A percentile compares a stretch with the other conserved stretches of the same genome.
Conservation (phyloP, 1,140 invertebrate species). For the Metopolophium dirhodum region DNA sequence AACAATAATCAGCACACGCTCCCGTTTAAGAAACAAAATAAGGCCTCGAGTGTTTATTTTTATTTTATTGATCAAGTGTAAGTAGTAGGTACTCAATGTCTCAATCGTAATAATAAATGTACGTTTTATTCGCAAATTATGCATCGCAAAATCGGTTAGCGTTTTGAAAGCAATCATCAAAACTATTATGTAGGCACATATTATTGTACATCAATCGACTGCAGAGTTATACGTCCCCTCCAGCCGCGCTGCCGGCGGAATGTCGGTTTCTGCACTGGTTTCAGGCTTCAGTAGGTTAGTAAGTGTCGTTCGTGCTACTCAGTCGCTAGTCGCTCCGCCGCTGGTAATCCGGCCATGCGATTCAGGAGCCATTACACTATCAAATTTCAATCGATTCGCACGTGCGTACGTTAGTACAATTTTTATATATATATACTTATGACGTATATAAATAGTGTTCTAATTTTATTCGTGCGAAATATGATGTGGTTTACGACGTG, state of each 20-base stretch:
- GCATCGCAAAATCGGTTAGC: not conserved
- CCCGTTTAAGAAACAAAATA: not conserved
- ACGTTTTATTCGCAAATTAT: not conserved
- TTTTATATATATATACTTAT: not conserved
- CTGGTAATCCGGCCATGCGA: not conserved
- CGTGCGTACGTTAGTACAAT: not conserved
- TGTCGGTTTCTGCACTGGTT: conserved; percentile 54
- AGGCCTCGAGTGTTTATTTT: not conserved
- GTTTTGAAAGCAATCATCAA: conserved; percentile 35
- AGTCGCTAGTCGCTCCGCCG: conserved; percentile 1
- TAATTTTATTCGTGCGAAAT: conserved; percentile 11
- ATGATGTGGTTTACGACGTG: not conserved
- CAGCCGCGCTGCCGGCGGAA: conserved; percentile 29
- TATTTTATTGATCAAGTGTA: not conserved
- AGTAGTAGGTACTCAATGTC: not conserved
- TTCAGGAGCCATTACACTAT: not conserved
- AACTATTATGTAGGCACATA: not conserved
- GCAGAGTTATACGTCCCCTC: conserved; percentile 27
- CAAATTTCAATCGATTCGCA: not conserved
- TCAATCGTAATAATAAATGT: not conserved
- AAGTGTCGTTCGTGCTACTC: conserved; percentile 43
- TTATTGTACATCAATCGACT: conserved; percentile 5
- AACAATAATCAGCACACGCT: not conserved
- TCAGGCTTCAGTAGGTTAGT: conserved; percentile 56
- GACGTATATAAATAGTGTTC: not conserved